Base-by-base conservation (phyloP, 1,140 invertebrate species). In the Physella acuta region DNA sequence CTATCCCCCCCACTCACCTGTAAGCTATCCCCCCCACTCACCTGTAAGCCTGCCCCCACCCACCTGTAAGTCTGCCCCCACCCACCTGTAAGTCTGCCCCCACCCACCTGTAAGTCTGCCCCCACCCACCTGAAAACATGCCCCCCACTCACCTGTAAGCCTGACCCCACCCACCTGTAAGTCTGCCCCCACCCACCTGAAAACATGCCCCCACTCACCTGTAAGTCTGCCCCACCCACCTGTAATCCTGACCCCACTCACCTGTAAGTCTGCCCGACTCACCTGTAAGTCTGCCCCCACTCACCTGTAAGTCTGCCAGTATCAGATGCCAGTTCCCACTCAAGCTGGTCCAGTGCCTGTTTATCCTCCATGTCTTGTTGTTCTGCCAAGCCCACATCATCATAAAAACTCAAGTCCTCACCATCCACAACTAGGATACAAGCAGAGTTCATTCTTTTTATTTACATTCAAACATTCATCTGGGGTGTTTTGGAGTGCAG, bases 401-500 rank as follows among this genome's bases (percentile, higher is more conserved):
- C 79, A 70, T 76, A 81, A 4, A 56, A 61, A 60, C 65, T 75
- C 31, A 79, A 64, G 51, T 81, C 77, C n/a, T 81, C 78, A 49
- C 79, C 79, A 69, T 81, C 78, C 14, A 81, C 71, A 58, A 79
- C 79, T 79, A n/a, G n/a, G n/a, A n/a, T n/a, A n/a, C n/a, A n/a
- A n/a, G n/a, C n/a, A n/a, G n/a, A n/a, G n/a, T n/a, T n/a, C n/a
- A n/a, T n/a, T n/a, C n/a, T n/a, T n/a, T n/a, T n/a, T n/a, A n/a
- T n/a, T n/a, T n/a, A n/a, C n/a, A n/a, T n/a, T n/a, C n/a, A n/a
- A n/a, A n/a, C n/a, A n/a, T n/a, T n/a, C n/a, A n/a, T n/a, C n/a
- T n/a, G n/a, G n/a, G n/a, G n/a, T n/a, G n/a, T n/a, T n/a, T n/a
- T n/a, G n/a, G n/a, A n/a, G n/a, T n/a, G n/a, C n/a, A n/a, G n/a